Conservation (phyloP, 2,113 vertebrate genomes). For the Cephalopterus ornatus region DNA sequence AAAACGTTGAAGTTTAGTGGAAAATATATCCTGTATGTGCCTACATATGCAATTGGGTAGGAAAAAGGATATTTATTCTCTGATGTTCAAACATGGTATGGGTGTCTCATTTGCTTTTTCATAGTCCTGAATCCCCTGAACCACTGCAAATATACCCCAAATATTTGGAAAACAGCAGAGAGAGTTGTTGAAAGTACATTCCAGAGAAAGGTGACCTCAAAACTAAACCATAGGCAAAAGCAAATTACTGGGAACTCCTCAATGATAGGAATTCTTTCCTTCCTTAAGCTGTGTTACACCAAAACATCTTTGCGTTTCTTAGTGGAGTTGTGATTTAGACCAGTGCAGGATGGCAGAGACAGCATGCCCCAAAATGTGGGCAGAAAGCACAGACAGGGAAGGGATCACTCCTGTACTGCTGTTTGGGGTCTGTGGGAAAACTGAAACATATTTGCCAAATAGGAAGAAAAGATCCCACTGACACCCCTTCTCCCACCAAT, state of each 20-base stretch:
- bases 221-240: conserved; percentile 30
- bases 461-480: neutral
- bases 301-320: neutral
- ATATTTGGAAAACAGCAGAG: neutral
- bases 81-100: neutral
- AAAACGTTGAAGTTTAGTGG: neutral
- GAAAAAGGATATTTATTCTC: neutral
- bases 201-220: conserved; percentile 13
- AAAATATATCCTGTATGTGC: neutral
- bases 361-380: neutral
- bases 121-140: neutral
- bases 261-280: neutral
- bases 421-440: neutral
- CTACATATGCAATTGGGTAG: neutral
- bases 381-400: neutral
- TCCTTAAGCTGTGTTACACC: neutral
- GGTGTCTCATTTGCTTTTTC: neutral
- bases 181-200: conserved; percentile 9
- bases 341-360: neutral
- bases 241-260: neutral
- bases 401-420: neutral
- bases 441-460: neutral
- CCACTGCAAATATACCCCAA: neutral
- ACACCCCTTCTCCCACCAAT: neutral
- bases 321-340: neutral